phyloP scores from a whole-genome alignment of 2,888 invertebrate genomes.

The Chamaedrilus cognettii region DNA sequence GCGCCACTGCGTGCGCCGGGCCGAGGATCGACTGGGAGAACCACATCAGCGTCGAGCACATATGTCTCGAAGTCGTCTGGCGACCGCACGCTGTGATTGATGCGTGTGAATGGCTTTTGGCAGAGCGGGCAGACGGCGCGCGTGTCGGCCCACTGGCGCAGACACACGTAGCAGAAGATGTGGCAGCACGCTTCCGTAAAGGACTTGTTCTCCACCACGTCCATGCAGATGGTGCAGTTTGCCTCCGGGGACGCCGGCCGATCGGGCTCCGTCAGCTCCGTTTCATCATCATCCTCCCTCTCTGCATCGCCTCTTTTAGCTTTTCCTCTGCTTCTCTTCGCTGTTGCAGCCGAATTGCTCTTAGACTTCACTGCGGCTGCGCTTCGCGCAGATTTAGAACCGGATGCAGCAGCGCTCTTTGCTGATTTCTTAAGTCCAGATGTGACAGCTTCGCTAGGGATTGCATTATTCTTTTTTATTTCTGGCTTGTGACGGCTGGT shows the following conservation, averaged over 20 bases:
- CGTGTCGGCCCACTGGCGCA: background rate
- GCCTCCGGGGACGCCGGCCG: background rate
- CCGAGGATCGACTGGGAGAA: background rate
- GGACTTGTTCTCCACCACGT: background rate
- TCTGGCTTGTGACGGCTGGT: no score
- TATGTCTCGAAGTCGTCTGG: background rate
- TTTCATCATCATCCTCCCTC: background rate
- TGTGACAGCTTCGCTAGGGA: no score
- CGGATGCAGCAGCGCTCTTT: no score
- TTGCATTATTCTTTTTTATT: no score
- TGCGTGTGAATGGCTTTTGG: background rate
- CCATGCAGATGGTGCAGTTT: constrained; percentile 2
- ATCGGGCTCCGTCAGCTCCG: no score
- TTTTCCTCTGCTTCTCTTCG: no score
- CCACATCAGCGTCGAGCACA: background rate
- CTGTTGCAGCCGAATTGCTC: no score
- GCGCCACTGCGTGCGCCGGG: background rate
- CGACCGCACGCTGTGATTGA: background rate
- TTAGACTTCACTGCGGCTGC: no score
- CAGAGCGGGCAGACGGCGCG: constrained; percentile 2
- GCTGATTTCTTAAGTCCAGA: no score
- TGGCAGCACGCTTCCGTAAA: constrained; percentile 7
- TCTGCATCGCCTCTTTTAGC: no score
- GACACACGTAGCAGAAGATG: constrained; percentile 8
- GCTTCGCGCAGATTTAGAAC: no score